Evolutionary conservation across 2,797 vertebrate genomes (phyloP), one percentile per base, ranked within the genome.

Genomic region (Clarias platycephalus): DNA sequence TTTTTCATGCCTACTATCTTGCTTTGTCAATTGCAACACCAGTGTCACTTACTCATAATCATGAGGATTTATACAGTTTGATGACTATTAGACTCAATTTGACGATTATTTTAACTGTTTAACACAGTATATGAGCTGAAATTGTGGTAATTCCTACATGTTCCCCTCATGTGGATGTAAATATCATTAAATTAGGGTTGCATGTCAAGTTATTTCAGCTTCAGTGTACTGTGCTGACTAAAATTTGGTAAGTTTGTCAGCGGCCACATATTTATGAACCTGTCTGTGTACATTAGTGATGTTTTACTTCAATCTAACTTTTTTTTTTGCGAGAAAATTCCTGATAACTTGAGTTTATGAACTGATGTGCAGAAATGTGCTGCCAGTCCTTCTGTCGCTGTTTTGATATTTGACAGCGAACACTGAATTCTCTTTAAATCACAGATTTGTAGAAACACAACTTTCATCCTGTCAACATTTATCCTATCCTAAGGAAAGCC

Each of bases 401-500:
- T 31, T 76, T 34, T 76, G 18, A 22, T 76, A 34, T 57, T 28
- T 34, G 28, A 31, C 18, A 76, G 74, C 3, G 4, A 76, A 58
- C 58, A 66, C 31, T 74, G 8, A 31, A 37, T 63, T 53, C 24
- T 74, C 57, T 63, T 34, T 63, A 68, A 31, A 31, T 55, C 16
- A 3, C 28, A 12, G 34, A 5, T 72, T 34, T 84, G 18, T 72
- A n/a, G 31, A 64, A 58, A 18, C 15, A 20, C 18, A n/a, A 4
- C 60, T 20, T 24, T 24, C 44, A 20, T 44, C 9, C 9, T 94
- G 93, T 93, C 90, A n/a, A 4, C 60, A 26, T 81, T 74, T 22
- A 37, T 57, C 31, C 24, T 94, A 93, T 93, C 90, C 91, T 93
- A 93, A 94, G 91, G 93, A 93, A 91, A 90, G 90, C 91, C 93